These are phyloP conservation scores for Danaus chrysippus DNA, from an alignment of 2,888 invertebrate genomes.

Conservation along the genomic window DNA sequence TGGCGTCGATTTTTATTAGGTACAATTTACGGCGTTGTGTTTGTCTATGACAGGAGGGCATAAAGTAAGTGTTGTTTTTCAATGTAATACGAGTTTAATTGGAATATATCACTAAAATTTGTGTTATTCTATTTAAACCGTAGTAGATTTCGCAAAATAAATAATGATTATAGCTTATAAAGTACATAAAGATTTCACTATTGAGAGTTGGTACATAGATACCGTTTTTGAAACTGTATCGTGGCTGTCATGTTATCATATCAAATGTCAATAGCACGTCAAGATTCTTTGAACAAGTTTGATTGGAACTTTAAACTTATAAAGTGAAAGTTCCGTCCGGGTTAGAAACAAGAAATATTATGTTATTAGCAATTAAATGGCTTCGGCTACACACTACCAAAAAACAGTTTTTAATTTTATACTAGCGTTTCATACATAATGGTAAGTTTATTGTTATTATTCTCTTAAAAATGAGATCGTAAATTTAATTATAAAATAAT, in stretches of 20 bases:
- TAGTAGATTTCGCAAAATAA: too few species aligned
- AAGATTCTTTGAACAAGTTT: slow-evolving; percentile 2
- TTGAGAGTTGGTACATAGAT: too few species aligned
- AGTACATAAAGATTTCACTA: too few species aligned
- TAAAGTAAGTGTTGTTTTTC: not conserved
- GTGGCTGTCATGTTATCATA: not conserved
- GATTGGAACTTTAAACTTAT: not conserved
- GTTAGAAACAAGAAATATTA: not conserved
- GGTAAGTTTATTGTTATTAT: slow-evolving; percentile 19
- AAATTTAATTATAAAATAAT: too few species aligned
- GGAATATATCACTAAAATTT: too few species aligned
- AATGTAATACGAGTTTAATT: too few species aligned
- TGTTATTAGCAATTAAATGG: slow-evolving; percentile 18
- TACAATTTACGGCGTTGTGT: not conserved
- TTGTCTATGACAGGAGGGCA: not conserved
- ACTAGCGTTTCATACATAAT: slow-evolving; percentile 9
- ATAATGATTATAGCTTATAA: too few species aligned
- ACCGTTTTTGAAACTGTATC: too few species aligned
- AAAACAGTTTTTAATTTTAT: slow-evolving; percentile 12
- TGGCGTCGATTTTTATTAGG: slow-evolving; percentile 44
- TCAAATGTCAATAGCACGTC: not conserved
- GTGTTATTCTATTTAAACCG: too few species aligned
- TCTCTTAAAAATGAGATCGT: not conserved
- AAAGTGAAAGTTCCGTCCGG: slow-evolving; percentile 28
- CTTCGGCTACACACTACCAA: slow-evolving; percentile 13